Percentiles rank a stretch among this genome's conserved stretches.
Evolutionary conservation across 2,113 vertebrate species (phyloP).

Genomic region (Ictalurus punctatus): DNA sequence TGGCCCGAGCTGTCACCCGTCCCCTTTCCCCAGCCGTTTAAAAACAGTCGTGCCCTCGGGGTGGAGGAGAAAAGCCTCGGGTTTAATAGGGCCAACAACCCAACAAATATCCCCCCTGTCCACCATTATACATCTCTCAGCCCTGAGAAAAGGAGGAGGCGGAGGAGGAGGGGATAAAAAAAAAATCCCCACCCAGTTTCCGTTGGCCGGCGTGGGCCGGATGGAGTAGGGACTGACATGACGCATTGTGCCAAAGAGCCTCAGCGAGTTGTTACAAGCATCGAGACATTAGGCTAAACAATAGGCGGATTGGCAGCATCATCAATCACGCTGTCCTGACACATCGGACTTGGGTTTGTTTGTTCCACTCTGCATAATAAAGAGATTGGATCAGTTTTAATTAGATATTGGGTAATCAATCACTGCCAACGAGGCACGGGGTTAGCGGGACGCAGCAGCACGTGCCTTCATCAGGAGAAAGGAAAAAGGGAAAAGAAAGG

Average conservation of each 20-base stretch:
- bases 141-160: slow-evolving; percentile 55
- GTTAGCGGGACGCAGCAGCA: slow-evolving; percentile 70
- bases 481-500: slow-evolving; percentile 68
- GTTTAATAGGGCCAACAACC: slow-evolving; percentile 77
- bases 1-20: slow-evolving; percentile 66
- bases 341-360: slow-evolving; percentile 96
- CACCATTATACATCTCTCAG: slow-evolving; percentile 44
- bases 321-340: slow-evolving; percentile 96
- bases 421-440: slow-evolving; percentile 98
- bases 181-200: slow-evolving; percentile 56
- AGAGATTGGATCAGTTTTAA: slow-evolving; percentile 99
- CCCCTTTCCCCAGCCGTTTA: slow-evolving; percentile 53
- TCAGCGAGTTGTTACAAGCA: slow-evolving; percentile 95
- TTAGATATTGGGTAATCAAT: slow-evolving; percentile 99
- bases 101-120: slow-evolving; percentile 71
- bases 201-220: slow-evolving; percentile 62
- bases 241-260: slow-evolving; percentile 87
- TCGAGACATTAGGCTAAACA: slow-evolving; percentile 94
- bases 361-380: slow-evolving; percentile 99
- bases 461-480: slow-evolving; percentile 67
- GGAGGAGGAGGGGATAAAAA: slow-evolving; percentile 15
- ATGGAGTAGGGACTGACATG: slow-evolving; percentile 87
- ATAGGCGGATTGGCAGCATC: slow-evolving; percentile 91
- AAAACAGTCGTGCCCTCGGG: slow-evolving; percentile 64
- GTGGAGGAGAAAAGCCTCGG: slow-evolving; percentile 49